phyloP scores from a whole-genome alignment of 2,113 vertebrate species.

The Ctenomys sociabilis region DNA sequence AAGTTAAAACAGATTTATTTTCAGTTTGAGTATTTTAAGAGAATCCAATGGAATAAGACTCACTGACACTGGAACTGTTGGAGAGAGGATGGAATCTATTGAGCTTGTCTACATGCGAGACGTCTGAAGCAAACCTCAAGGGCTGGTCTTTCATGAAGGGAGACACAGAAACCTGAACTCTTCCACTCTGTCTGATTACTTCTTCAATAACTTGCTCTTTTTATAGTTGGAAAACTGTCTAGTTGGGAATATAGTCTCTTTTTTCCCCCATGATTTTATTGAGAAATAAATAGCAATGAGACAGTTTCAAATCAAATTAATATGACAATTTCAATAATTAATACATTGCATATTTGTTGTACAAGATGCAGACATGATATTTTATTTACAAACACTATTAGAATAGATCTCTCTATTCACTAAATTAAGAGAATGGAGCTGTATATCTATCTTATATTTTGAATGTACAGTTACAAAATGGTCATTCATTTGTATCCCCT shows the following conservation, averaged over 20 bases:
- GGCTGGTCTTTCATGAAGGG: slow-evolving; percentile 19
- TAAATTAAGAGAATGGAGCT: no score
- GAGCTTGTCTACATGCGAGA: background rate
- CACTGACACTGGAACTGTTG: slow-evolving; percentile 2
- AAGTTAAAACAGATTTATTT: background rate
- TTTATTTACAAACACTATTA: no score
- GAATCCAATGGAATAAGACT: background rate
- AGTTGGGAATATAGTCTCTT: slow-evolving; percentile 64
- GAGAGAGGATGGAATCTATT: background rate
- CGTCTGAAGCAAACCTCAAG: slow-evolving; percentile 56
- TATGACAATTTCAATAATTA: no score
- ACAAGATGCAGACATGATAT: no score
- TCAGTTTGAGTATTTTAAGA: background rate
- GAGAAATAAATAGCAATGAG: no score
- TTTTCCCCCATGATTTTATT: no score
- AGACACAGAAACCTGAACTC: slow-evolving; percentile 67
- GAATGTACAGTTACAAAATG: no score
- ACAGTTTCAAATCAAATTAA: no score
- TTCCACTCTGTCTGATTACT: slow-evolving; percentile 60
- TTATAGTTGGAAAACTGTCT: slow-evolving; percentile 77
- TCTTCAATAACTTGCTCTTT: slow-evolving; percentile 61
- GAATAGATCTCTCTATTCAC: no score
- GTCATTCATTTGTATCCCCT: no score
- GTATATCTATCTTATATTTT: no score
- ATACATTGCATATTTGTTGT: no score